Percentiles rank a stretch among this genome's conserved stretches.
Conservation (phyloP, 2,888 invertebrate species). For the Epicampocera succincta region DNA sequence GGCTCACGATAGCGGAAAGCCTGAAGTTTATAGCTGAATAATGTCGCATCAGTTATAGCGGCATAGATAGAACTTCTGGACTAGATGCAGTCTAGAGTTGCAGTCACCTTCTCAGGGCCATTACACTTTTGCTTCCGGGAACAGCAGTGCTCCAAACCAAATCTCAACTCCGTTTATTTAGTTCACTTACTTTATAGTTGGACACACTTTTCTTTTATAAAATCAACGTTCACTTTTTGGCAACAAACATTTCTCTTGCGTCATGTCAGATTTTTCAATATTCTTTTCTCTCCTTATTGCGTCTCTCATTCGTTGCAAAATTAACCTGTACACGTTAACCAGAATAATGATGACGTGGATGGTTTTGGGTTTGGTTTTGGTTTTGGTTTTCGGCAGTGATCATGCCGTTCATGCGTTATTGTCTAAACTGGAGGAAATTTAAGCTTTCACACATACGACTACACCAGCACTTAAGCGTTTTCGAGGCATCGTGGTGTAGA, state of each 20-base stretch:
- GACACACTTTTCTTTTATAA: constrained; percentile 28
- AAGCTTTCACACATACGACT: constrained; percentile 19
- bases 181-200: constrained; percentile 17
- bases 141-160: no score
- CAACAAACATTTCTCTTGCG: constrained; percentile 47
- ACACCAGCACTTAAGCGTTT: constrained; percentile 15
- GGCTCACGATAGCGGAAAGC: no score
- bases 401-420: constrained; percentile 65
- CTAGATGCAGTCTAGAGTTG: no score
- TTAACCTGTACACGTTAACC: constrained; percentile 57
- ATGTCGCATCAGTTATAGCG: neutral
- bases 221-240: neutral
- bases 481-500: constrained; percentile 37
- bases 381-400: constrained; percentile 57
- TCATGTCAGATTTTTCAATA: constrained; percentile 60
- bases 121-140: no score
- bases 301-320: constrained; percentile 44
- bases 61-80: no score
- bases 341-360: constrained; percentile 50
- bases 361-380: constrained; percentile 52
- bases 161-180: no score
- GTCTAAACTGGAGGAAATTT: constrained; percentile 53
- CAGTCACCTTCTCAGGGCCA: no score
- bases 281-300: constrained; percentile 48
- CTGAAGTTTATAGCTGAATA: neutral